These are phyloP conservation scores for Hydractinia symbiolongicarpus DNA, from an alignment of 30 jellyfish, hydroid and myxozoan species.

Conservation along the genomic window DNA sequence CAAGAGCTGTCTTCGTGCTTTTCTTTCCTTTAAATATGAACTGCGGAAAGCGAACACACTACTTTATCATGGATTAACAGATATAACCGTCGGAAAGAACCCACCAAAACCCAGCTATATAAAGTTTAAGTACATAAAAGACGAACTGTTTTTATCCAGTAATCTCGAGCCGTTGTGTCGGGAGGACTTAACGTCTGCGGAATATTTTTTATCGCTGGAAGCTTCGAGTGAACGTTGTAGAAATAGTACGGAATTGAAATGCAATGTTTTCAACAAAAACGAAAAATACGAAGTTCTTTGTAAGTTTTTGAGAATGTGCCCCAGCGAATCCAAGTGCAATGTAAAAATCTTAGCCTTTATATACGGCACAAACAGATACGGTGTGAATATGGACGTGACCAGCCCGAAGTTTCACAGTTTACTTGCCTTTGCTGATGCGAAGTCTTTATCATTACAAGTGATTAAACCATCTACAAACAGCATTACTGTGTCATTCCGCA, in stretches of 20 bases:
- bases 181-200: not conserved
- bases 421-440: not conserved
- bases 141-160: not conserved
- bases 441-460: not conserved
- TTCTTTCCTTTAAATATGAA: not conserved
- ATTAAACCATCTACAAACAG: not conserved
- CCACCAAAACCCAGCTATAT: not conserved
- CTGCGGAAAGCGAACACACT: not conserved
- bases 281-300: not conserved
- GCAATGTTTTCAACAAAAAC: not conserved
- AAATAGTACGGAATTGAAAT: not conserved
- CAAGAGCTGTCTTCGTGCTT: not conserved
- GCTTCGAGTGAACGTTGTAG: not conserved
- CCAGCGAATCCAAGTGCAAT: not conserved
- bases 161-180: not conserved
- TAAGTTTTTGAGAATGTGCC: not conserved
- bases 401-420: slow-evolving; percentile 4
- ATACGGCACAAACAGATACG: not conserved
- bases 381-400: not conserved
- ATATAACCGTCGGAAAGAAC: not conserved
- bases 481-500: not conserved
- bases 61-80: not conserved
- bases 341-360: not conserved
- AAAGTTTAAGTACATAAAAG: not conserved
- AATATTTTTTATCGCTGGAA: not conserved